These are phyloP conservation scores for Gryllus bimaculatus DNA, from an alignment of 1,140 invertebrate species.

Conservation along the genomic window DNA sequence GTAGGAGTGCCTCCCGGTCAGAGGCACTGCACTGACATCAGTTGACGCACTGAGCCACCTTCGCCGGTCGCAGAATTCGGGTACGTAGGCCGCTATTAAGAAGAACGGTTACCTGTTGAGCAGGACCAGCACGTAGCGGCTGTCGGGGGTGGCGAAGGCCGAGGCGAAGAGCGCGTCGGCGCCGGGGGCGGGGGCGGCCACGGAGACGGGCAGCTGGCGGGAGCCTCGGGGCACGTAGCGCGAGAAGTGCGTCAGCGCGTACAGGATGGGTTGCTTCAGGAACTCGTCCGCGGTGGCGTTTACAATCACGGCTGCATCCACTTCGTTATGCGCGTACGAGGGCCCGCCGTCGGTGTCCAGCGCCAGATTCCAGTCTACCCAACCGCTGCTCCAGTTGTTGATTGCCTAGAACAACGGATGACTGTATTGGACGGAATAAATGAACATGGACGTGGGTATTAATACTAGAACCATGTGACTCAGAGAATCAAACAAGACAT, in stretches of 20 bases:
- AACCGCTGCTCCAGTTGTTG: slow-evolving; percentile 52
- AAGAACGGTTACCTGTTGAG: slow-evolving; percentile 33
- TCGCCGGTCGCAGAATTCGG: not conserved
- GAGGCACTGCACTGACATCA: too few relatives aligned
- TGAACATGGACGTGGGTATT: not conserved
- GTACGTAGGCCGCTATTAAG: not conserved
- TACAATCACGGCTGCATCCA: slow-evolving; percentile 50
- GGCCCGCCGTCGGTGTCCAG: slow-evolving; percentile 48
- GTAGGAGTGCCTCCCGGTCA: too few relatives aligned
- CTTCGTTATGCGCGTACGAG: slow-evolving; percentile 49
- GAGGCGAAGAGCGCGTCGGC: slow-evolving; percentile 25
- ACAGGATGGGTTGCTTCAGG: slow-evolving; percentile 47
- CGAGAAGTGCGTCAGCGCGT: slow-evolving; percentile 14
- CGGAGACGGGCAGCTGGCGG: not conserved
- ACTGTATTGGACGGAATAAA: not conserved
- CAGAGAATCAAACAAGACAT: not conserved
- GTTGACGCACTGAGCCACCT: too few relatives aligned
- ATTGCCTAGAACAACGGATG: not conserved
- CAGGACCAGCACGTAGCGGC: slow-evolving; percentile 33
- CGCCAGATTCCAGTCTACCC: slow-evolving; percentile 57
- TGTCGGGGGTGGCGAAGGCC: slow-evolving; percentile 35
- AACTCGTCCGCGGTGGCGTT: slow-evolving; percentile 40
- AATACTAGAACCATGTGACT: not conserved
- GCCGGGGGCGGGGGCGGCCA: not conserved
- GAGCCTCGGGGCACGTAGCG: slow-evolving; percentile 14